Base-by-base conservation (phyloP, 2,113 vertebrate genomes). In the Dissostichus mawsoni region DNA sequence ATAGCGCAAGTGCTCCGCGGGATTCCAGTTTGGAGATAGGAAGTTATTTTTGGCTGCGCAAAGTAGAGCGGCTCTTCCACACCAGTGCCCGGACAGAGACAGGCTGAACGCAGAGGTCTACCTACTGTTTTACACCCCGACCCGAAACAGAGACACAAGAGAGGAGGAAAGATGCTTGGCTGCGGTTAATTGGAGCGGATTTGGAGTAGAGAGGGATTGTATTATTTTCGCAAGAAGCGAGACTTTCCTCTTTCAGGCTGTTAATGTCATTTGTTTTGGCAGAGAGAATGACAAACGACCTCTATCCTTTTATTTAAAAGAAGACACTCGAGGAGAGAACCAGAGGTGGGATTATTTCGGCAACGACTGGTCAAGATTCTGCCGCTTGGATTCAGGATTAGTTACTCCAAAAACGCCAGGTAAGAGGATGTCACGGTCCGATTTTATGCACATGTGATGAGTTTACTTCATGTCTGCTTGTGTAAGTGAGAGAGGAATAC, bases 21-120 rank as follows among this genome's bases (percentile, higher is more conserved):
- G 80, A 80, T 81, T 83, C 69, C 78, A 73, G 80, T 76, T 85
- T 69, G 74, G 75, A 84, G 82, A 88, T 74, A 85, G 89, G 77
- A 90, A 86, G 89, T 90, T 88, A 89, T 90, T 91, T 89, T 89
- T 83, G 88, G 84, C 80, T 59, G 84, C 78, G 78, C 74, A 79
- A 84, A 89, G 86, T 89, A 82, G 88, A 91, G 83, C 80, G 85
- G 73, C 83, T 86, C 84, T 84, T 85, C 85, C 83, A 82, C 74
- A 57, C 89, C 85, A 72, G 33, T 81, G 84, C 68, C 77, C 86
- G 86, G 86, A 83, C 85, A 63, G 67, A 74, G 59, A 66, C 67
- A 73, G 69, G 58, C 68, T 14, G 83, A 79, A 33, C 68, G 10
- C 76, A 58, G 70, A 81, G 87, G 76, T 77, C 61, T 51, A 61